These are phyloP conservation scores for Pammene aurita DNA, from an alignment of 2,888 invertebrate species.

Conservation along the genomic window DNA sequence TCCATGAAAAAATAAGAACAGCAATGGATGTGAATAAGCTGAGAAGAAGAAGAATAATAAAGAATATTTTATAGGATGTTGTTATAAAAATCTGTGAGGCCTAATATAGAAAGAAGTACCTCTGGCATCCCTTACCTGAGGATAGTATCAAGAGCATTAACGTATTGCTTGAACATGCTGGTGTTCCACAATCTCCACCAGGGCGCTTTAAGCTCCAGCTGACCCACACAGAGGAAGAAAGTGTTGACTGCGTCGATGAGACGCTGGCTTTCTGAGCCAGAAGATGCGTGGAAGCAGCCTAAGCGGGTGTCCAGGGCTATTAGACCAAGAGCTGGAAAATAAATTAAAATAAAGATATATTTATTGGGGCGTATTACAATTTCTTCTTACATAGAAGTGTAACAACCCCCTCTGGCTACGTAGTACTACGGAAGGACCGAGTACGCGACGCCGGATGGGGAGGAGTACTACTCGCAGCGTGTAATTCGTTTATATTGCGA, in stretches of 20 bases:
- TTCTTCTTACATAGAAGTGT: background rate
- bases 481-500: too few species aligned
- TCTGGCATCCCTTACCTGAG: slow-evolving; percentile 77
- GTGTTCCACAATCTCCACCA: slow-evolving; percentile 87
- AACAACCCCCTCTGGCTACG: too few species aligned
- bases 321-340: slow-evolving; percentile 84
- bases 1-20: too few species aligned
- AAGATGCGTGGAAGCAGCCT: slow-evolving; percentile 84
- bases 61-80: too few species aligned
- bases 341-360: too few species aligned
- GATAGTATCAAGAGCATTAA: slow-evolving; percentile 86
- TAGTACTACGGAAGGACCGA: too few species aligned
- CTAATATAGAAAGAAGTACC: background rate
- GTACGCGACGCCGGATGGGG: too few species aligned
- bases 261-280: slow-evolving; percentile 84
- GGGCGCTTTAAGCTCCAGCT: slow-evolving; percentile 85
- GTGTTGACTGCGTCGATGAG: slow-evolving; percentile 87
- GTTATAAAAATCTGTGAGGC: background rate
- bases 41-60: too few species aligned
- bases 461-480: too few species aligned
- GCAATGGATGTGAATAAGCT: too few species aligned
- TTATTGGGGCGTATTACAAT: background rate
- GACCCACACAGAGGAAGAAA: slow-evolving; percentile 86
- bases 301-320: slow-evolving; percentile 86
- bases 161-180: slow-evolving; percentile 84